Percentiles rank a stretch among this genome's conserved stretches.
phyloP scores from a whole-genome alignment of 1,140 invertebrate species.

The Diuraphis noxia region DNA sequence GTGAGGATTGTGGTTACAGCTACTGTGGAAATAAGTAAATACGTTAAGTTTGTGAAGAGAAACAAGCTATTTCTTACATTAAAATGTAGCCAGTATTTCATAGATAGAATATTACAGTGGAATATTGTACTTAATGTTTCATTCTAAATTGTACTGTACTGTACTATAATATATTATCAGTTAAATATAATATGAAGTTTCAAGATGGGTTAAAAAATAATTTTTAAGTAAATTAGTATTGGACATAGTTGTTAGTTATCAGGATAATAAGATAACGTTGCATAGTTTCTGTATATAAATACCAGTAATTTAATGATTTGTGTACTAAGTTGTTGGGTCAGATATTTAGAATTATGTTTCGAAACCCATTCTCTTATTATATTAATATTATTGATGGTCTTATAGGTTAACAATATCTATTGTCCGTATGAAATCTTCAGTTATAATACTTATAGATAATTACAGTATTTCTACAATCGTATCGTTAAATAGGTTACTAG shows the following conservation, averaged over 20 bases:
- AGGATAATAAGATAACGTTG: neutral
- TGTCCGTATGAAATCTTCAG: neutral
- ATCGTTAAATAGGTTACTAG: neutral
- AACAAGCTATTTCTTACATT: neutral
- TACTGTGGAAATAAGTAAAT: neutral
- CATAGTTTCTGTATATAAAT: neutral
- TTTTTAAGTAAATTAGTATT: neutral
- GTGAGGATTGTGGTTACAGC: neutral
- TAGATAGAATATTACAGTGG: neutral
- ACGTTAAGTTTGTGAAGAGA: neutral
- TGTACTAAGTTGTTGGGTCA: neutral
- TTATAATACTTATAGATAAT: neutral
- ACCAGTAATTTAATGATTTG: conserved; percentile 4
- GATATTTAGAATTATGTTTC: neutral
- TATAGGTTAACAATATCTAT: neutral
- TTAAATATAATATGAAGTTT: neutral
- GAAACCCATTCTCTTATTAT: neutral
- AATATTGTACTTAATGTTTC: no score
- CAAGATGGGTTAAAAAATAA: neutral
- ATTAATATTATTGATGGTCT: neutral
- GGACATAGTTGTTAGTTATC: neutral
- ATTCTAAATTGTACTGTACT: neutral
- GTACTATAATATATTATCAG: neutral
- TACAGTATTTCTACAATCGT: neutral
- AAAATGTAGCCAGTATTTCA: neutral